These are phyloP conservation scores for Heterotilapia buettikoferi DNA, from an alignment of 2,113 vertebrate genomes.

Conservation along the genomic window DNA sequence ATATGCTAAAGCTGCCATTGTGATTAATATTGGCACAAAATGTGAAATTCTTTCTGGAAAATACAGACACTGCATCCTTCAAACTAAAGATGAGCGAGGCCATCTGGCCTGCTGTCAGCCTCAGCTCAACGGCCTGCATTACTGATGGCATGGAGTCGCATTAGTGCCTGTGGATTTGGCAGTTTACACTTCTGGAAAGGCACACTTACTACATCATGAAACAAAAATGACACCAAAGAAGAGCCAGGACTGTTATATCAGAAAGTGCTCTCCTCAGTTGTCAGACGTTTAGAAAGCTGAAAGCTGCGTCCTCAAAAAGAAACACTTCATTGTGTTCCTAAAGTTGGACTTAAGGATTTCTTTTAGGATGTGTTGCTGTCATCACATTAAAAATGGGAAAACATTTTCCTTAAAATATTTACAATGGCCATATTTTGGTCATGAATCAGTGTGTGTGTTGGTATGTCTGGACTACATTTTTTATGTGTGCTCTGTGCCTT, in stretches of 20 bases:
- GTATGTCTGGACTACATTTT: not conserved
- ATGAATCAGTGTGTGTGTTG: not conserved
- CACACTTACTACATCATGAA: not conserved
- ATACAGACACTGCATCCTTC: not conserved
- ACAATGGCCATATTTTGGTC: not conserved
- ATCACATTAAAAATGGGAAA: not conserved
- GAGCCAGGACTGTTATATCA: not conserved
- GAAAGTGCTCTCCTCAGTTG: not conserved
- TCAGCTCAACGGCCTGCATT: not conserved
- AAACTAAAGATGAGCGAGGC: not conserved
- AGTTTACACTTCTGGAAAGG: not conserved
- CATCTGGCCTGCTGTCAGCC: rapidly evolving
- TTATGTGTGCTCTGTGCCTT: not conserved
- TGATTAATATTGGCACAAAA: not conserved
- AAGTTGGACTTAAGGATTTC: not conserved
- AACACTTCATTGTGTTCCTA: not conserved
- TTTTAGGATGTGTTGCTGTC: not conserved
- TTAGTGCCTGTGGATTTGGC: not conserved
- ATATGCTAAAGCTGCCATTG: not conserved
- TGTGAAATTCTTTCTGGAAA: not conserved
- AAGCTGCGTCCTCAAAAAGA: not conserved
- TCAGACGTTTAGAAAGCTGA: not conserved
- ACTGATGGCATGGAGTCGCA: not conserved
- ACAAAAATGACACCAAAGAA: not conserved
- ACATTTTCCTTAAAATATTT: not conserved